Evolutionary conservation across 2,113 vertebrate genomes (phyloP), one percentile per base, ranked within the genome.

Genomic region (Ancistrus triradiatus): DNA sequence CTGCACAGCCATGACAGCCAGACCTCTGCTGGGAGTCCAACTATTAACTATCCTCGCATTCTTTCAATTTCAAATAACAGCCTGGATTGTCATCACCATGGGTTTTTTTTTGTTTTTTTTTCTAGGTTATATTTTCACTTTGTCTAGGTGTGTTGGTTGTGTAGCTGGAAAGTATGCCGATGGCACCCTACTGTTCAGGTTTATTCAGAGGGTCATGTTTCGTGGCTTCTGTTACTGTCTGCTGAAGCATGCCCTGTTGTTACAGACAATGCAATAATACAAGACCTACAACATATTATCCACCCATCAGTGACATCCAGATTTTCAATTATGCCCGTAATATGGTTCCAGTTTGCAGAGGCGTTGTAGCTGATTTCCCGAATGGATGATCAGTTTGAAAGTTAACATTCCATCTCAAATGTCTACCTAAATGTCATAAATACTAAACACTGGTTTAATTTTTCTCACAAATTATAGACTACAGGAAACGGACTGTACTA

Each of bases 41-140:
- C 93, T 91, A 92, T 94, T 97, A 95, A 97, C 91, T 93, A 94
- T 92, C 88, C 91, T 91, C 90, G 89, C 90, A 89, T 92, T 89
- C 90, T 93, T 93, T 95, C 93, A 93, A 94, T 95, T 94, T 94
- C 90, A 92, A 92, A 92, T 89, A 86, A 88, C 83, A 88, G 89
- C 86, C 86, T 83, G 85, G 82, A 87, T 75, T 90, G 88, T 92
- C 91, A 91, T 91, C 86, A 87, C 59, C 60, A 43, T 25, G 55
- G 17, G 21, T 71, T 73, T 63, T 58, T 22, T n/a, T n/a, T n/a
- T n/a, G n/a, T 19, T 42, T 44, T 49, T 40, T 42, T 22, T 15
- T 66, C 18, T 44, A 14, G 47, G 49, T 42, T 63, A 7, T 24
- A 10, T 33, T 73, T 69, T 68, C 59, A 68, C 65, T 68, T 88